Evolutionary conservation across 2,888 invertebrate species (phyloP).

Genomic region (Dioctria linearis): DNA sequence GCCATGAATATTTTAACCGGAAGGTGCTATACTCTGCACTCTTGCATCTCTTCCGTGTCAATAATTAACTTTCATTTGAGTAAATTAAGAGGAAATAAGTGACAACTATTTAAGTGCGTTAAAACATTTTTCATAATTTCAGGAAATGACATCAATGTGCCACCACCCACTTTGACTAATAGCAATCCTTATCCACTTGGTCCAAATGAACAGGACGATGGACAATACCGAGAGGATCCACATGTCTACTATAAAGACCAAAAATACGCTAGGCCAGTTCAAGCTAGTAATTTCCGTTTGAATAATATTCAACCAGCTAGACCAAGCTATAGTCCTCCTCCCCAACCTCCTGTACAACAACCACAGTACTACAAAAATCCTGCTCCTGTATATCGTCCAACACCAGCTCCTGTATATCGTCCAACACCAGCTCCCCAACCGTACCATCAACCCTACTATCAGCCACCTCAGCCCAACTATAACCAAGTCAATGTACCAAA

Average conservation of each 20-base stretch:
- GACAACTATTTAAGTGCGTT: not conserved
- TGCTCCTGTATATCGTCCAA: constrained; percentile 62
- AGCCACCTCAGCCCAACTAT: constrained; percentile 67
- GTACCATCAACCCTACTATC: constrained; percentile 65
- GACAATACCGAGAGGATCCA: constrained; percentile 89
- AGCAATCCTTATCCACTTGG: constrained; percentile 72
- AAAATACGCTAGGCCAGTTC: constrained; percentile 70
- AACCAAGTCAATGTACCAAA: constrained; percentile 73
- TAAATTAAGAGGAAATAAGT: not conserved
- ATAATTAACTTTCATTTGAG: not conserved
- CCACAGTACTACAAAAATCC: constrained; percentile 61
- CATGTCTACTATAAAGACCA: constrained; percentile 83
- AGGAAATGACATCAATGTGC: constrained; percentile 82
- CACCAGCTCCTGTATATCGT: constrained; percentile 63
- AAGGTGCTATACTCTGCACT: not conserved
- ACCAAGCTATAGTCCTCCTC: constrained; percentile 62
- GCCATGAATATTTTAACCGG: not conserved
- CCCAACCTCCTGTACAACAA: constrained; percentile 67
- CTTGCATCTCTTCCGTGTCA: not conserved
- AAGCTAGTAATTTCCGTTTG: constrained; percentile 68
- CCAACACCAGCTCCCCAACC: constrained; percentile 60
- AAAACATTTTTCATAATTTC: constrained; percentile 60
- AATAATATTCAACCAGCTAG: constrained; percentile 65
- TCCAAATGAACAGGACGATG: constrained; percentile 83
- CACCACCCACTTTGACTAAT: constrained; percentile 78